Evolutionary conservation across 2,113 vertebrate genomes (phyloP).

Genomic region (Camelus bactrianus): DNA sequence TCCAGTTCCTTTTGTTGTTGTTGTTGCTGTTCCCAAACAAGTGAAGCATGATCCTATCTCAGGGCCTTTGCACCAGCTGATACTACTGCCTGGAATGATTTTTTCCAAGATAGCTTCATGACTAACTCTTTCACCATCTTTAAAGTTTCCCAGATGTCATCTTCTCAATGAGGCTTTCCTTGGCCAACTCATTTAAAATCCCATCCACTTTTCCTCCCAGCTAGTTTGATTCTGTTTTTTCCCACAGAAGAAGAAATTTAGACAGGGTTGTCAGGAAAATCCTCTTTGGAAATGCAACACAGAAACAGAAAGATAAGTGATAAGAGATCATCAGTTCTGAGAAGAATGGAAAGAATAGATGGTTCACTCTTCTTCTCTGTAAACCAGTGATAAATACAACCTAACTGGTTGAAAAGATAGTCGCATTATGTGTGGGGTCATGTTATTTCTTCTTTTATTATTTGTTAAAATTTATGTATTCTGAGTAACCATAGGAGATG

Average conservation of each 20-base stretch:
- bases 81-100: neutral
- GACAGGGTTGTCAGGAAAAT: neutral
- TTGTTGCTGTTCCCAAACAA: neutral
- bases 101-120: neutral
- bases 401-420: neutral
- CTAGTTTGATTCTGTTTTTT: neutral
- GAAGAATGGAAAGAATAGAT: constrained; percentile 1
- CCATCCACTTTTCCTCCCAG: neutral
- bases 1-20: neutral
- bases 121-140: neutral
- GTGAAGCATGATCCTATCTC: neutral
- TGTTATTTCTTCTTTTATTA: neutral
- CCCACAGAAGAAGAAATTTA: neutral
- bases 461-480: neutral
- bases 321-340: neutral
- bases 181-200: neutral
- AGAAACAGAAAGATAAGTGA: neutral
- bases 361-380: neutral
- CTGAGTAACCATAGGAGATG: neutral
- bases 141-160: neutral
- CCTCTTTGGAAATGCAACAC: neutral
- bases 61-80: neutral
- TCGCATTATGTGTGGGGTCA: neutral
- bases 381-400: neutral
- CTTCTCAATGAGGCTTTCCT: neutral